These are phyloP conservation scores for Pocillopora grandis DNA, from an alignment of 92 coral and sea anemone species.

Conservation along the genomic window DNA sequence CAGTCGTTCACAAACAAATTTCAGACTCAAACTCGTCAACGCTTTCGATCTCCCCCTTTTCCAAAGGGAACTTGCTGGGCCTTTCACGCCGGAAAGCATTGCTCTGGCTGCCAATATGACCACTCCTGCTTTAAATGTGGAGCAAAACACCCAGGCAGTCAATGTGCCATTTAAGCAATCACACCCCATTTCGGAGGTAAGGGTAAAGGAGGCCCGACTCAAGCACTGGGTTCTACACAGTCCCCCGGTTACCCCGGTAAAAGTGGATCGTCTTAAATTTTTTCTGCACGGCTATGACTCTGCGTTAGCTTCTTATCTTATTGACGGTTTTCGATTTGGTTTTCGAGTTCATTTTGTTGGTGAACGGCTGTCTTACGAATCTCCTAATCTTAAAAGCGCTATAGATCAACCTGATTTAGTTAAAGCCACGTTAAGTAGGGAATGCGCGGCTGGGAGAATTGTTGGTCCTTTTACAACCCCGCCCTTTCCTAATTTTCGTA, in stretches of 20 bases:
- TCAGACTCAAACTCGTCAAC: too few relatives aligned
- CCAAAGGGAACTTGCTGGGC: conserved; percentile 27
- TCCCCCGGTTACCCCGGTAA: conserved; percentile 39
- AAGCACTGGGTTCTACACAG: conserved; percentile 4
- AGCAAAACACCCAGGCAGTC: conserved; percentile 40
- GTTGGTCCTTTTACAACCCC: background rate
- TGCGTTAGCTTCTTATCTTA: background rate
- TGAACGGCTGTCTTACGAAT: background rate
- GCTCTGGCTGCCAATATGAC: conserved; percentile 23
- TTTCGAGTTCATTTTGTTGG: conserved; percentile 5
- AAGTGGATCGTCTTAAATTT: conserved; percentile 11
- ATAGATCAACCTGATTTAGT: background rate
- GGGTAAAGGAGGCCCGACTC: background rate
- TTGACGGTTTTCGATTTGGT: conserved; percentile 6
- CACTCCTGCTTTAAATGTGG: conserved; percentile 40
- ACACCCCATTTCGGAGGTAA: too few relatives aligned
- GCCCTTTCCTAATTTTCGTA: background rate
- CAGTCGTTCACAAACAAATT: background rate
- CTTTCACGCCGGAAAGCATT: conserved; percentile 23
- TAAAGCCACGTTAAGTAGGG: background rate
- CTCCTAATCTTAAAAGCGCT: background rate
- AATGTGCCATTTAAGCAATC: background rate
- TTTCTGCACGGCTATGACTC: conserved; percentile 6
- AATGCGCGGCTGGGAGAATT: background rate
- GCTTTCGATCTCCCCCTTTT: background rate